phyloP scores from a whole-genome alignment of 37 sponge, comb jelly and placozoan genomes.

The Oscarella lobularis region DNA sequence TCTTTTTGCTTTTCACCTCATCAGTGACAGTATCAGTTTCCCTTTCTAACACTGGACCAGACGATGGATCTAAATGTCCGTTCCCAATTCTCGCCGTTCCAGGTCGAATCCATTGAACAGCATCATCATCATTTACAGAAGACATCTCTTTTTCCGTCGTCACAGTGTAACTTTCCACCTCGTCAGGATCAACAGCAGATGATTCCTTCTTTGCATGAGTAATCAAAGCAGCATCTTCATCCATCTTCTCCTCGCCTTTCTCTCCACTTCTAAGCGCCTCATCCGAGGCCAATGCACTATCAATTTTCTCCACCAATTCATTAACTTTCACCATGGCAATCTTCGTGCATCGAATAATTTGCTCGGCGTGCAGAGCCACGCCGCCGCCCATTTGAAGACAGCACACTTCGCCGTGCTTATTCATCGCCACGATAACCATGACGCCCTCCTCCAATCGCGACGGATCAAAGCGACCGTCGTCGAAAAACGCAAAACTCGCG shows the following conservation, averaged over 20 bases:
- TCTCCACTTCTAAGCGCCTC: background rate
- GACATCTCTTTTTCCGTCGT: too few species aligned
- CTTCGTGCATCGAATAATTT: slow-evolving; percentile 49
- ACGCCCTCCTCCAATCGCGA: slow-evolving; percentile 58
- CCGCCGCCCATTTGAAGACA: slow-evolving; percentile 74
- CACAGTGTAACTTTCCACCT: too few species aligned
- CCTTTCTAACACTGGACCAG: too few species aligned
- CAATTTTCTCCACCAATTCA: slow-evolving; percentile 43
- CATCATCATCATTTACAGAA: too few species aligned
- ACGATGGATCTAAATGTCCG: too few species aligned
- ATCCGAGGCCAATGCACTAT: slow-evolving; percentile 16
- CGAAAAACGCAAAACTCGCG: slow-evolving; percentile 71
- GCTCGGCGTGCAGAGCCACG: slow-evolving; percentile 37
- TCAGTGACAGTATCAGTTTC: too few species aligned
- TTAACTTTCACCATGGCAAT: slow-evolving; percentile 49
- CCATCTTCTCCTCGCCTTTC: background rate
- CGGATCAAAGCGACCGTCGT: slow-evolving; percentile 28
- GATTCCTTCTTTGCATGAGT: too few species aligned
- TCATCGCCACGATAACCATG: slow-evolving; percentile 82
- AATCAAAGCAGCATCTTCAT: too few species aligned
- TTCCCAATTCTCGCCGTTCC: too few species aligned
- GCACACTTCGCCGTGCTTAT: slow-evolving; percentile 82
- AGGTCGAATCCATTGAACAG: too few species aligned
- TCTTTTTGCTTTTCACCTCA: too few species aligned
- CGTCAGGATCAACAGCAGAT: too few species aligned